A percentile compares a stretch with the other conserved stretches of the same genome.
Conservation (phyloP, 1,140 invertebrate genomes). For the Rhagoletis pomonella region DNA sequence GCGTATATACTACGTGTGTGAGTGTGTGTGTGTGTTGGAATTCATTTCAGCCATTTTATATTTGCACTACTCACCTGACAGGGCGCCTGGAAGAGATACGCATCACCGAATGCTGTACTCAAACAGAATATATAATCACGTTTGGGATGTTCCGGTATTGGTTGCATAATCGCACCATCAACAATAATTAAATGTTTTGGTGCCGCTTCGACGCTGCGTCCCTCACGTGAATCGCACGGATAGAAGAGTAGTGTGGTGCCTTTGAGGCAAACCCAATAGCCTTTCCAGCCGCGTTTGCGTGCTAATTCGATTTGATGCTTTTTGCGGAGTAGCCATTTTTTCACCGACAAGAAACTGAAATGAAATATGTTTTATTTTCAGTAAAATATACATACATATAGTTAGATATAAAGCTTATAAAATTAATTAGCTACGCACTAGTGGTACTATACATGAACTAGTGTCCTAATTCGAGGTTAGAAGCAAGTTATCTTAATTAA, state of each 20-base stretch:
- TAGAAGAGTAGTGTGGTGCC: constrained; percentile 98
- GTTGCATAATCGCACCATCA: constrained; percentile 98
- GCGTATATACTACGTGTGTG: no score
- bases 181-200: constrained; percentile 97
- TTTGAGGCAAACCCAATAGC: constrained; percentile 98
- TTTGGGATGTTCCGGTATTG: constrained; percentile 98
- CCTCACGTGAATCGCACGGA: constrained; percentile 94
- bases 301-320: constrained; percentile 97
- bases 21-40: not conserved
- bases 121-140: constrained; percentile 98
- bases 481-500: no score
- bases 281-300: constrained; percentile 96
- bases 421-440: no score
- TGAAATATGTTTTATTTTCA: constrained; percentile 26
- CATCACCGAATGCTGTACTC: constrained; percentile 98
- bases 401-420: no score
- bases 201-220: constrained; percentile 90
- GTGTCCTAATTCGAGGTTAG: no score
- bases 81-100: constrained; percentile 96
- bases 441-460: no score
- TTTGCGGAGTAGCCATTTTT: constrained; percentile 98
- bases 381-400: no score
- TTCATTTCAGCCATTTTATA: not conserved
- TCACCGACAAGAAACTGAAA: constrained; percentile 94
- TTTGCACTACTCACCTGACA: constrained; percentile 77